Conservation (phyloP, 2,888 invertebrate species). For the Bombylius major region DNA sequence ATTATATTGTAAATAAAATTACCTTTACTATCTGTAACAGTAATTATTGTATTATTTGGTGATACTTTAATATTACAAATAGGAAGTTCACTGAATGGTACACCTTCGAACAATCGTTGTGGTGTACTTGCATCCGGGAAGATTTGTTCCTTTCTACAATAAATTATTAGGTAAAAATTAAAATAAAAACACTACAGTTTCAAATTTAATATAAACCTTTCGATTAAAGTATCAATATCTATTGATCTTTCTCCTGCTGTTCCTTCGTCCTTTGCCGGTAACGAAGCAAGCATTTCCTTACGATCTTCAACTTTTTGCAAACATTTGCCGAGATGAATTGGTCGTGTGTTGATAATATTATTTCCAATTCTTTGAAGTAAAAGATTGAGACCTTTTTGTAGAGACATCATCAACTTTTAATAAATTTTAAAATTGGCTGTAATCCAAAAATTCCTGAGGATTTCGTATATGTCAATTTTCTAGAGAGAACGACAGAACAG, state of each 20-base stretch:
- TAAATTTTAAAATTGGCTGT: no score
- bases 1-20: constrained; percentile 10
- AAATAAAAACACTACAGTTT: constrained; percentile 7
- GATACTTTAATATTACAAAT: constrained; percentile 71
- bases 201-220: neutral
- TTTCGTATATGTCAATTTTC: no score
- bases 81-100: constrained; percentile 66
- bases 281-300: constrained; percentile 42
- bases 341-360: no score
- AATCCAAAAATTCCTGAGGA: no score
- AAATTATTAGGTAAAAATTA: no score
- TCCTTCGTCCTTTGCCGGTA: constrained; percentile 55
- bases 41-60: constrained; percentile 79
- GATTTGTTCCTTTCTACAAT: constrained; percentile 49
- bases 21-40: constrained; percentile 59
- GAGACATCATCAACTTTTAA: no score
- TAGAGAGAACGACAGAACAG: no score
- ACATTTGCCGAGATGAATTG: no score
- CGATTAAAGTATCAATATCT: constrained; percentile 53
- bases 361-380: no score
- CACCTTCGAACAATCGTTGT: constrained; percentile 57
- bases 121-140: constrained; percentile 67
- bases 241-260: constrained; percentile 60
- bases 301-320: constrained; percentile 39
- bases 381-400: no score